Conservation (phyloP, 2,113 vertebrate genomes). For the Ia io region DNA sequence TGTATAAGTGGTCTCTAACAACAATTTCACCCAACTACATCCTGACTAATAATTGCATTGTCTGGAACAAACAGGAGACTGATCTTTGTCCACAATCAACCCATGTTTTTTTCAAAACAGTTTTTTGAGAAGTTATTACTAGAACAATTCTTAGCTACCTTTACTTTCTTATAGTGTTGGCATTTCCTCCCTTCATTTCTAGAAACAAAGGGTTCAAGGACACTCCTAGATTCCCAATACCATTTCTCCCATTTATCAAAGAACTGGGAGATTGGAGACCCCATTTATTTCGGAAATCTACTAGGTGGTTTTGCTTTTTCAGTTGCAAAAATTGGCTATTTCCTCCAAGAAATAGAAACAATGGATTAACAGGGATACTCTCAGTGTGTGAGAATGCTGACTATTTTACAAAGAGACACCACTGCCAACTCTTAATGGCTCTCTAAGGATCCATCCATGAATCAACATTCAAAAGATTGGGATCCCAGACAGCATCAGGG, state of each 20-base stretch:
- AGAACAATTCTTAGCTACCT: background rate
- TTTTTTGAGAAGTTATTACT: background rate
- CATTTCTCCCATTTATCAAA: background rate
- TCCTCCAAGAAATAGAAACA: constrained; percentile 46
- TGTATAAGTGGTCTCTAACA: background rate
- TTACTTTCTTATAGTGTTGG: background rate
- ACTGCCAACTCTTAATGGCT: constrained; percentile 42
- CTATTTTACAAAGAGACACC: constrained; percentile 31
- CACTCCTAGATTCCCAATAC: background rate
- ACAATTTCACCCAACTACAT: background rate
- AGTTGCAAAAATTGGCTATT: constrained; percentile 45
- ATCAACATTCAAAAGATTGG: constrained; percentile 43
- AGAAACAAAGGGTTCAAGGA: background rate
- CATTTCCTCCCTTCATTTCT: background rate
- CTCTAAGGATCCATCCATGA: constrained; percentile 48
- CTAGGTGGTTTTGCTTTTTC: constrained; percentile 51
- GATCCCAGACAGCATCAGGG: constrained; percentile 31
- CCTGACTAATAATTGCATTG: background rate
- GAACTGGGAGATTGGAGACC: background rate
- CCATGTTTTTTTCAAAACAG: background rate
- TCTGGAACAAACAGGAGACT: background rate
- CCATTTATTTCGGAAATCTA: constrained; percentile 7
- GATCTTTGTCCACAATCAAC: background rate
- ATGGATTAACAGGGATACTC: background rate
- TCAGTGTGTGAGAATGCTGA: background rate